phyloP scores from a whole-genome alignment of 1,140 invertebrate genomes.

The Leptinotarsa lineolata region DNA sequence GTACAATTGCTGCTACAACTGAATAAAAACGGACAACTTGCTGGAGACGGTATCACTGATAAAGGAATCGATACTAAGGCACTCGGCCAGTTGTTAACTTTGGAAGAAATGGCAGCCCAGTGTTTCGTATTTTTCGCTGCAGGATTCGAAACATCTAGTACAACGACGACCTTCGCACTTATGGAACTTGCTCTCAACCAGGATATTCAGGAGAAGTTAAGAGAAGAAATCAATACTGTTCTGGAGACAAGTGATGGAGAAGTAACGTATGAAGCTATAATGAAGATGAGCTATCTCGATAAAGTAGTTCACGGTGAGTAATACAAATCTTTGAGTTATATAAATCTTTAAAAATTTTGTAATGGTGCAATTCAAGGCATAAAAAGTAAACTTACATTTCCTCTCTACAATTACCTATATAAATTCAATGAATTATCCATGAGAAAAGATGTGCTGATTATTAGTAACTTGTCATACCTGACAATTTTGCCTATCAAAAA shows the following conservation, averaged over 20 bases:
- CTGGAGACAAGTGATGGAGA: conserved; percentile 42
- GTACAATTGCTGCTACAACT: conserved; percentile 61
- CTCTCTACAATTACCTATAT: too few species aligned
- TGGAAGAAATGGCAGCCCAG: conserved; percentile 53
- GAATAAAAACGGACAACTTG: conserved; percentile 55
- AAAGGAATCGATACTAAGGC: conserved; percentile 26
- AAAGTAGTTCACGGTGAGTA: conserved; percentile 55
- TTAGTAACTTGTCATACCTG: too few species aligned
- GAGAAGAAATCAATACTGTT: conserved; percentile 51
- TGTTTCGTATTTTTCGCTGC: conserved; percentile 59
- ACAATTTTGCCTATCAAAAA: too few species aligned
- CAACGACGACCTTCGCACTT: conserved; percentile 56
- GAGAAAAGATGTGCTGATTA: too few species aligned
- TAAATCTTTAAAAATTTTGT: too few species aligned
- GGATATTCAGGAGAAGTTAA: conserved; percentile 57
- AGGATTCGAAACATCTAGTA: conserved; percentile 60
- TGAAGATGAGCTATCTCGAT: conserved; percentile 59
- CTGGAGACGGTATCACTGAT: conserved; percentile 42
- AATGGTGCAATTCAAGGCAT: too few species aligned
- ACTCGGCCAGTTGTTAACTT: conserved; percentile 45
- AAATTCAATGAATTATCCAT: too few species aligned
- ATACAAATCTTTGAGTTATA: too few species aligned
- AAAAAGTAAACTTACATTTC: too few species aligned
- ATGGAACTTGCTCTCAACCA: conserved; percentile 59
- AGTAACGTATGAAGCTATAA: conserved; percentile 62